Evolutionary conservation across 1,140 invertebrate species (phyloP), one percentile per base, ranked within the genome.

Genomic region (Drosophila parvula): DNA sequence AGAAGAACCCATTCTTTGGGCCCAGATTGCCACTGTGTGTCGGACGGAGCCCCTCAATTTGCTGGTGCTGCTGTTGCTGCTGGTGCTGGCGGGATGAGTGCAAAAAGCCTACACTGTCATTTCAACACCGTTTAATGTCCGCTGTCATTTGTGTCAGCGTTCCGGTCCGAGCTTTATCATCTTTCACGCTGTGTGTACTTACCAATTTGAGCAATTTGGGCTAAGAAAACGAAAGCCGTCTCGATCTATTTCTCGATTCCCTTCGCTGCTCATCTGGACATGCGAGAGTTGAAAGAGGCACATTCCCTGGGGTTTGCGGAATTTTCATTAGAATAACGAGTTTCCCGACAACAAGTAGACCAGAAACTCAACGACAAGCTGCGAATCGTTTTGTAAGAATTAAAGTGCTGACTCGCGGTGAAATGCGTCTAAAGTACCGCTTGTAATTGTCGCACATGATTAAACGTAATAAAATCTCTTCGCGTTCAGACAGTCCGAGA

Each of bases 381-480:
- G 51, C 32, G 51, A 53, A 53, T 53, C 45, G 64, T 76, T 67
- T 77, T 60, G 47, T 41, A 55, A 75, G 47, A 59, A 44, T 41
- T 41, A 50, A 68, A 50, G 64, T 57, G 63, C 57, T 45, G 50
- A 57, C 41, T 59, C 63, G 58, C 78, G 53, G 76, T 48, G 62
- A 77, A 79, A 79, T 76, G 78, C 78, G 79, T 81, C 79, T 81
- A 81, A 81, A 81, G 79, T 81, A 81, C 79, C 79, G 79, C 74
- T 81, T 56, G 79, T 81, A 81, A 81, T 81, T 81, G 79, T 81
- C 67, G 78, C 79, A 81, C 78, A 81, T 81, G 79, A 81, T 81
- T 81, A 81, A 81, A 81, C 67, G 79, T 76, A 81, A 76, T 59
- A 59, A 79, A 76, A 74, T 64, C 75, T 76, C 82, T 79, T 60